These are phyloP conservation scores for Spinus pinus DNA, from an alignment of 2,797 vertebrate genomes.

Conservation along the genomic window DNA sequence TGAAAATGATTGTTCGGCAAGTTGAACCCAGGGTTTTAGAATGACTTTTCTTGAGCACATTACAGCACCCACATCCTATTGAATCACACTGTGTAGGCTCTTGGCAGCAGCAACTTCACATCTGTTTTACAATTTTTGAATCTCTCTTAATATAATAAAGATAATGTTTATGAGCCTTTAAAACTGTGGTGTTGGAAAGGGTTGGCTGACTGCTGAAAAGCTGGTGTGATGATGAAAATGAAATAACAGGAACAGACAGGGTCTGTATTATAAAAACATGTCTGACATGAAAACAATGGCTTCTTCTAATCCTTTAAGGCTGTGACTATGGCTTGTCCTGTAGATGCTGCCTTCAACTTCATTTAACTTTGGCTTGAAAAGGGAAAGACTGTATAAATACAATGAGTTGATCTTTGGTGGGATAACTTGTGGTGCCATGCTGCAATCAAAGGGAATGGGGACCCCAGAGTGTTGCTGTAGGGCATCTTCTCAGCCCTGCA, in stretches of 20 bases:
- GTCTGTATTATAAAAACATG: slow-evolving; percentile 45
- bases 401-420: background rate
- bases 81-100: slow-evolving; percentile 36
- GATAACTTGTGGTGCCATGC: background rate
- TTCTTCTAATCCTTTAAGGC: background rate
- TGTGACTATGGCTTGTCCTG: background rate
- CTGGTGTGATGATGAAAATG: slow-evolving; percentile 26
- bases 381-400: background rate
- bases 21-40: slow-evolving; percentile 30
- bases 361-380: background rate
- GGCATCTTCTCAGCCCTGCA: background rate
- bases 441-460: background rate
- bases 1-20: slow-evolving; percentile 20
- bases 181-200: slow-evolving; percentile 50
- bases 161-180: slow-evolving; percentile 55
- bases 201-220: slow-evolving; percentile 36
- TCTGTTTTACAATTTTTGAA: slow-evolving; percentile 51
- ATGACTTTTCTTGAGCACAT: slow-evolving; percentile 39
- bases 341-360: slow-evolving; percentile 8
- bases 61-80: slow-evolving; percentile 42
- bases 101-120: slow-evolving; percentile 23
- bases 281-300: slow-evolving; percentile 30
- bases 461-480: background rate
- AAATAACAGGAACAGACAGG: slow-evolving; percentile 26
- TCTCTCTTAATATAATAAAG: slow-evolving; percentile 54